Evolutionary conservation across 2,797 vertebrate species (phyloP).

Genomic region (Otolemur crassicaudatus): DNA sequence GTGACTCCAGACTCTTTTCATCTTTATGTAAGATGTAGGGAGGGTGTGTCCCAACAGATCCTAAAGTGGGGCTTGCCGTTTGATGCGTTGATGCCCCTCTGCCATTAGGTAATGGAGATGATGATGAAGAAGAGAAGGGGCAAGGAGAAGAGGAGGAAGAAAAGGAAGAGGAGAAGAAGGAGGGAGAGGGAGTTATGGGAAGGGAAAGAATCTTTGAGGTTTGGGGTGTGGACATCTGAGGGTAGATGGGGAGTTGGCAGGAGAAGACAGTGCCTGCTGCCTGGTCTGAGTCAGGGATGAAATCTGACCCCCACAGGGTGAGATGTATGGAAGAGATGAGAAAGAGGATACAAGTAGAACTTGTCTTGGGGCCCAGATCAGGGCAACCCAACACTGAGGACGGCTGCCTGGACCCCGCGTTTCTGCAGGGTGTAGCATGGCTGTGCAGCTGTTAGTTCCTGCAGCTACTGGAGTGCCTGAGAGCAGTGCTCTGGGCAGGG

Average conservation of each 20-base stretch:
- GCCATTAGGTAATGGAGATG: background rate
- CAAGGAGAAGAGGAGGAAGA: background rate
- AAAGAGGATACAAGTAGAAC: background rate
- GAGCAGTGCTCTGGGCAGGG: background rate
- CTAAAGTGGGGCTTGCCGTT: background rate
- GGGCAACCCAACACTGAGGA: background rate
- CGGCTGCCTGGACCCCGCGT: background rate
- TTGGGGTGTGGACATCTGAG: background rate
- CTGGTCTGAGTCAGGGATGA: background rate
- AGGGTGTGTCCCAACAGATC: background rate
- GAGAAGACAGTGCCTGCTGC: background rate
- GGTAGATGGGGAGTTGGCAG: background rate
- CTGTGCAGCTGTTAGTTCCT: background rate
- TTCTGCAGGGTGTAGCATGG: background rate
- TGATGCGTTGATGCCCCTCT: background rate
- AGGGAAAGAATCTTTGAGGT: background rate
- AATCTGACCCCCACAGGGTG: background rate
- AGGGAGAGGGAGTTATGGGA: background rate
- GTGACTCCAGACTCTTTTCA: background rate
- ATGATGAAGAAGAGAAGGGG: background rate
- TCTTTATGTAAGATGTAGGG: background rate
- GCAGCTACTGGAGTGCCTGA: background rate
- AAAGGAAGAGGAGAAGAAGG: too few relatives aligned
- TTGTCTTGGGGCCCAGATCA: background rate
- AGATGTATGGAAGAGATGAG: background rate